Base-by-base conservation (phyloP, 2,888 invertebrate genomes). In the Tenthredo scrophulariae region DNA sequence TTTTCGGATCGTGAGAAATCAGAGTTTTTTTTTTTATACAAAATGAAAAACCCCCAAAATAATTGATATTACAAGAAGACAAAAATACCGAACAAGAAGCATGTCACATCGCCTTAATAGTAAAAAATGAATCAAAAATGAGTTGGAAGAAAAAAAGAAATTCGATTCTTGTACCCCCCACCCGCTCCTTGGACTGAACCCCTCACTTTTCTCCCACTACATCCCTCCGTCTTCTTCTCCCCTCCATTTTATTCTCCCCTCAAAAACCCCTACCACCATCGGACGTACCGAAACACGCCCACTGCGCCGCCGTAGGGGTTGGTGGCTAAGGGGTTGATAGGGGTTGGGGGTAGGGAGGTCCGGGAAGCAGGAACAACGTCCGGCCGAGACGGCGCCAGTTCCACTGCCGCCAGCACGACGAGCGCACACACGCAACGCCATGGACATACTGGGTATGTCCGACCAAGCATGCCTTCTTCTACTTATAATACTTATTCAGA, bases 361-460 rank as follows among this genome's bases (percentile, higher is more conserved):
- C 89, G 88, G 89, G 88, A 89, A 89, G 90, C 90, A 91, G 89
- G 89, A 90, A 89, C 89, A 88, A 91, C 91, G 92, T 92, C 92
- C 89, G 93, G 91, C 91, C 91, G 92, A 90, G 91, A 90, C 91
- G 90, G 90, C 91, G 92, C 91, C 92, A 92, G 93, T 92, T 92
- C 92, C 91, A 92, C 93, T 92, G 92, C 91, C 92, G 93, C 91
- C 92, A 92, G 90, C 92, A 91, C 89, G 91, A 91, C 91, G 92
- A 92, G 91, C 91, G 91, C 92, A 92, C 91, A 91, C 91, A 92
- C 91, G 90, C 91, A 90, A 90, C 88, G 90, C 90, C 91, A 93
- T 93, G 93, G 93, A 93, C 92, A 93, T 93, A 92, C 93, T 93
- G 92, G 93, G 93, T 91, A 91, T 91, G 91, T 90, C 89, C 88